Base-by-base conservation (phyloP, 1,140 invertebrate species). In the Spodoptera litura region DNA sequence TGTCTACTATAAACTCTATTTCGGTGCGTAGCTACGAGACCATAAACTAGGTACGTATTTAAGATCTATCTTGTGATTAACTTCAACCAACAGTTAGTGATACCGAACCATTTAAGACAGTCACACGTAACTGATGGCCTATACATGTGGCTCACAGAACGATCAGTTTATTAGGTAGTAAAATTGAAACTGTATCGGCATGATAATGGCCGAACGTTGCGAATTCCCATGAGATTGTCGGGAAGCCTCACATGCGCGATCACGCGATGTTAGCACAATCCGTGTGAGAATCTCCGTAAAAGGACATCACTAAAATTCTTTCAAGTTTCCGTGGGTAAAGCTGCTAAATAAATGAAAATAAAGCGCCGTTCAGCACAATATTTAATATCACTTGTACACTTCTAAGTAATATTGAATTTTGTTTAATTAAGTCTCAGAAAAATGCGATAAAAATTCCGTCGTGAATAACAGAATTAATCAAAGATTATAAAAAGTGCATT, bases 241-340 rank as follows among this genome's bases (percentile, higher is more conserved):
- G 51, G 90, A 91, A 91, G 89, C 89, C 85, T 78, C 83, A 86
- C 79, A 87, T 83, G 78, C 59, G 64, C 73, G 76, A 83, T 88
- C 90, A 91, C 90, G 90, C 89, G 86, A 91, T 75, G 75, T 82
- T 5, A 31, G 51, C 53, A 70, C 61, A 81, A 85, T 83, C 82
- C 75, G 83, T 87, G 88, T 91, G 89, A 84, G 89, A 91, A 90
- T 79, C 56, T 20, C 72, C 78, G 49, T 76, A 75, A 49, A 59
- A 75, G 62, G 70, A 49, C 44, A 73, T 74, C 71, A 25, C 78
- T 74, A 27, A 73, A 73, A 79, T 79, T 79, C 51, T 51, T 70
- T 44, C 35, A 68, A 66, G 51, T 20, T 58, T 68, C 53, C 49
- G 72, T 31, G 58, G 35, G 4, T 52, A 74, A 61, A 15, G 38